Evolutionary conservation across 2,888 invertebrate species (phyloP).

Genomic region (Aphodius granarius): DNA sequence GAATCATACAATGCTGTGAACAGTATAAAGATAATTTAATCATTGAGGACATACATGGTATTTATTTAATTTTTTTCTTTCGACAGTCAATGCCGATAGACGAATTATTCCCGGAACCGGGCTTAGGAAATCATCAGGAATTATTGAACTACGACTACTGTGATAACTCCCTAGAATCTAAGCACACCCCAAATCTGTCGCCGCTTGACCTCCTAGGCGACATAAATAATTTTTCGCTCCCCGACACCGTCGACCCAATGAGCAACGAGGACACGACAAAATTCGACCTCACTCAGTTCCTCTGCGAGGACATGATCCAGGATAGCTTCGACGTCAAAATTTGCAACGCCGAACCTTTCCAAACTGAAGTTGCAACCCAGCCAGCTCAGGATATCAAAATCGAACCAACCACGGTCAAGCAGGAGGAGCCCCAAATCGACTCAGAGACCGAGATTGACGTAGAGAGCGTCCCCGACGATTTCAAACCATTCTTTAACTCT

Average conservation of each 20-base stretch:
- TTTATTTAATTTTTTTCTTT: neutral
- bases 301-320: neutral
- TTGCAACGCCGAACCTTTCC: neutral
- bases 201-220: neutral
- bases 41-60: too few relatives aligned
- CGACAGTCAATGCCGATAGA: neutral
- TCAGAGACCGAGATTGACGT: neutral
- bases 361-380: neutral
- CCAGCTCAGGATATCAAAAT: neutral
- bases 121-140: neutral
- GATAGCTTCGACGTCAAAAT: neutral
- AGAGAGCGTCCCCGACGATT: neutral
- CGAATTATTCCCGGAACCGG: neutral
- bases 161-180: neutral
- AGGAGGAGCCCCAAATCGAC: neutral
- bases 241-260: neutral
- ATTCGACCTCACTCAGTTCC: neutral
- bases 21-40: neutral
- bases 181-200: neutral
- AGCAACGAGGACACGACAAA: neutral
- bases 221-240: neutral
- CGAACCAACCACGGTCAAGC: too few relatives aligned
- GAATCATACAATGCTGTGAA: too few relatives aligned
- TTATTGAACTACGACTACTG: neutral
- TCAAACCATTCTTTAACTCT: neutral